Conservation (phyloP, 2,113 vertebrate species). For the Hypocryptadius cinnamomeus region DNA sequence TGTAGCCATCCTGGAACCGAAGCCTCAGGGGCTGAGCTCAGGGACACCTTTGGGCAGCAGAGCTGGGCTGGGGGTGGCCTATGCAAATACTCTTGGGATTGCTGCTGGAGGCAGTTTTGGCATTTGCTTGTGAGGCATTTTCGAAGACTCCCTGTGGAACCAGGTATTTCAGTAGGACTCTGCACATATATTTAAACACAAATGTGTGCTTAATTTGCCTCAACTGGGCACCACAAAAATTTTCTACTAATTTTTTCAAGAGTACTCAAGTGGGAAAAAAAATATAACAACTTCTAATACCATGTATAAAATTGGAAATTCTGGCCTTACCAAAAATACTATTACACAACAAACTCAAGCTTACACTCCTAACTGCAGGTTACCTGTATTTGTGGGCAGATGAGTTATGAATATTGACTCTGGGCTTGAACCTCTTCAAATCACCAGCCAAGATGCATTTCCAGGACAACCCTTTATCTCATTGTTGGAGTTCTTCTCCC, state of each 20-base stretch:
- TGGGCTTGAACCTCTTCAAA: neutral
- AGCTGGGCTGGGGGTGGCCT: neutral
- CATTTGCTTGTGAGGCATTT: neutral
- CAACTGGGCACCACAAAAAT: neutral
- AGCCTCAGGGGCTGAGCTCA: neutral
- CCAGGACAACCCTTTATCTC: neutral
- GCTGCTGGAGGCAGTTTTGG: neutral
- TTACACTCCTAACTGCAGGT: neutral
- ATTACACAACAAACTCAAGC: neutral
- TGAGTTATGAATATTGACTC: neutral
- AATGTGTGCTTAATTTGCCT: neutral
- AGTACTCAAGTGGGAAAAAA: neutral
- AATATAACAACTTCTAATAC: neutral
- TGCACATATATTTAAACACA: neutral
- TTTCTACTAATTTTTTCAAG: neutral
- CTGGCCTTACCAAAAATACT: neutral
- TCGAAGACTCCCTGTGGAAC: neutral
- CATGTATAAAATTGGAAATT: neutral
- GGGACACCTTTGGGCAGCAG: neutral
- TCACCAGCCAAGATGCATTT: neutral
- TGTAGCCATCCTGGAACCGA: neutral
- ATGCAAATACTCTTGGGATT: rapidly evolving
- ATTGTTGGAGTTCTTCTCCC: neutral
- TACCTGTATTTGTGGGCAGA: neutral
- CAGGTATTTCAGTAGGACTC: neutral